These are phyloP conservation scores for Drosophila bipectinata DNA, from an alignment of 1,140 invertebrate genomes.

Conservation along the genomic window DNA sequence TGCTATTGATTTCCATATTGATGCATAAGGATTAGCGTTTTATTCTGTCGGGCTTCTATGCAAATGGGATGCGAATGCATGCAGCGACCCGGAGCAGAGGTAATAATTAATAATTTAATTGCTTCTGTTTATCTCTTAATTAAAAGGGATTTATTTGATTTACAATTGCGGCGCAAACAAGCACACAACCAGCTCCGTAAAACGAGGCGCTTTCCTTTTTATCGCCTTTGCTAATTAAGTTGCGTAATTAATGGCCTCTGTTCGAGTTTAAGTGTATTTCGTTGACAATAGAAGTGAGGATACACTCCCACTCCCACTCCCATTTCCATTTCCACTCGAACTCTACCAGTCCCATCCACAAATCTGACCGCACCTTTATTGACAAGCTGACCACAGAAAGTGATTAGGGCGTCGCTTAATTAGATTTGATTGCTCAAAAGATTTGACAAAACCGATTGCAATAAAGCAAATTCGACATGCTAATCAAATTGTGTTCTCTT, in stretches of 20 bases:
- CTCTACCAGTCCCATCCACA: background rate
- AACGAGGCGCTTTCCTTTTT: slow-evolving; percentile 71
- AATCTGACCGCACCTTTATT: slow-evolving; percentile 17
- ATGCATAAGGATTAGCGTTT: slow-evolving; percentile 38
- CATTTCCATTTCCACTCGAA: too few relatives aligned
- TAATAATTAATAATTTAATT: slow-evolving; percentile 83
- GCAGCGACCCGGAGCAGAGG: slow-evolving; percentile 13
- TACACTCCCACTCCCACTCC: background rate
- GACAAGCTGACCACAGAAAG: slow-evolving; percentile 63
- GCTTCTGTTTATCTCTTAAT: slow-evolving; percentile 83
- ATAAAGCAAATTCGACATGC: slow-evolving; percentile 59
- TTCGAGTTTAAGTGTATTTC: background rate
- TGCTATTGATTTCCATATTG: slow-evolving; percentile 60
- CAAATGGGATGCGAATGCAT: slow-evolving; percentile 12
- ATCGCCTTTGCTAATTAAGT: slow-evolving; percentile 79
- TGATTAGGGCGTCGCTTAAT: slow-evolving; percentile 72
- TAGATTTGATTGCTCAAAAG: slow-evolving; percentile 81
- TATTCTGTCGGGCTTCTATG: slow-evolving; percentile 42
- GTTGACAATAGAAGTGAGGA: slow-evolving; percentile 36
- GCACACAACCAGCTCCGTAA: slow-evolving; percentile 23
- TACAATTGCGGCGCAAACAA: slow-evolving; percentile 23
- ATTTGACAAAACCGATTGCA: slow-evolving; percentile 55
- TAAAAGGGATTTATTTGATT: slow-evolving; percentile 82
- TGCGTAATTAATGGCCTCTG: slow-evolving; percentile 69
- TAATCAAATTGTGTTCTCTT: slow-evolving; percentile 65